Conservation (phyloP, 2,113 vertebrate species). For the Psophia crepitans region DNA sequence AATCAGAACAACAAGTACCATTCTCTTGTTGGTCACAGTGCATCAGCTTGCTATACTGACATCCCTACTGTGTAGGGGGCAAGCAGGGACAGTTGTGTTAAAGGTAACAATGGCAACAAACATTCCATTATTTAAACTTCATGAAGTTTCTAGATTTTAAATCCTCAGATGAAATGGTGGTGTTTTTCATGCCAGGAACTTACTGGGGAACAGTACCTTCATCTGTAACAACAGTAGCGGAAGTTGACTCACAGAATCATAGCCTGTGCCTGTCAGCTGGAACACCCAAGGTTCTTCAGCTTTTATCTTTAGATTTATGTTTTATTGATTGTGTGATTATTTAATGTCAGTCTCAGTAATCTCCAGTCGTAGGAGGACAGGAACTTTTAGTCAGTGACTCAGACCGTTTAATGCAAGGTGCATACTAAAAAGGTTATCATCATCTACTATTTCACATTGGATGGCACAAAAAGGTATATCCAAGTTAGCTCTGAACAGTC, state of each 20-base stretch:
- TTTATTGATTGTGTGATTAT: not conserved
- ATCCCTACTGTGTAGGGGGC: not conserved
- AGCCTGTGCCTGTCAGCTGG: not conserved
- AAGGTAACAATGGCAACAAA: not conserved
- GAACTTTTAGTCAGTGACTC: not conserved
- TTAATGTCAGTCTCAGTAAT: not conserved
- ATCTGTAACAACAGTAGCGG: not conserved
- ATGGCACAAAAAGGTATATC: not conserved
- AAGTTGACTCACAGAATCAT: not conserved
- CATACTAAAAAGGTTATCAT: not conserved
- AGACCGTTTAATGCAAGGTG: not conserved
- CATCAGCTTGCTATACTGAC: not conserved
- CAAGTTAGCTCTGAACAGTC: not conserved
- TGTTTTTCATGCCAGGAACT: not conserved
- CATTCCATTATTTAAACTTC: not conserved
- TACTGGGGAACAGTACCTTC: not conserved
- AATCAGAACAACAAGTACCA: not conserved
- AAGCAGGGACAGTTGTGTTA: not conserved
- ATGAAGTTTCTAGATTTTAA: not conserved
- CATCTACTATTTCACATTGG: not conserved
- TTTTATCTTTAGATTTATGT: not conserved
- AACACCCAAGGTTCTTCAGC: not conserved
- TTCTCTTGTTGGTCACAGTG: not conserved
- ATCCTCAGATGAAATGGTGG: not conserved
- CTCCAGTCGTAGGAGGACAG: not conserved